phyloP scores from a whole-genome alignment of 2,113 vertebrate species.

The Candoia aspera region DNA sequence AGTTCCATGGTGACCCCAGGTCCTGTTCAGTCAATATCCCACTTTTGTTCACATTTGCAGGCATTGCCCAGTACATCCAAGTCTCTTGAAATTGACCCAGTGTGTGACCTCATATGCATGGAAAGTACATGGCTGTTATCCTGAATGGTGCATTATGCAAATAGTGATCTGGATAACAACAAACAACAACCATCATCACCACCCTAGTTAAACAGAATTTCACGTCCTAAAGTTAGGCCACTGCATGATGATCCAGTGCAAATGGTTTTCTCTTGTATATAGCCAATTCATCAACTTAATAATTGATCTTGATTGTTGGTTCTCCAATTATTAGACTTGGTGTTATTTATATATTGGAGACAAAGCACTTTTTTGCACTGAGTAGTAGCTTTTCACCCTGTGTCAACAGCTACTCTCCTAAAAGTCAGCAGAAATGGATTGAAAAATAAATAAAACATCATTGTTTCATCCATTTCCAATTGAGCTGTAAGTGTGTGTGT shows the following conservation, averaged over 20 bases:
- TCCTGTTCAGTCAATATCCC: not conserved
- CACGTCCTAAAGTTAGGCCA: not conserved
- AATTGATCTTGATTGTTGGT: not conserved
- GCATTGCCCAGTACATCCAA: not conserved
- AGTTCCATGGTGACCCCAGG: too few species aligned
- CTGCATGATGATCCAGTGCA: not conserved
- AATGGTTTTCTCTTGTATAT: not conserved
- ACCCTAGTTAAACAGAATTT: not conserved
- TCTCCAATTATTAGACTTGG: not conserved
- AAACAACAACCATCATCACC: not conserved
- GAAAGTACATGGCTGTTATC: not conserved
- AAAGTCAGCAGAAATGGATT: not conserved
- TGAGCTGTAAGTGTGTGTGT: not conserved
- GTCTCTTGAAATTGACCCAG: not conserved
- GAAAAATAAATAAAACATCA: not conserved
- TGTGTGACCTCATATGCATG: not conserved
- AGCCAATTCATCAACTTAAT: not conserved
- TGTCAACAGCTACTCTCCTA: not conserved
- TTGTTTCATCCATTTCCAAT: not conserved
- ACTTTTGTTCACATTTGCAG: not conserved
- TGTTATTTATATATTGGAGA: not conserved
- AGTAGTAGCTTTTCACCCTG: not conserved
- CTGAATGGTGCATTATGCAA: not conserved
- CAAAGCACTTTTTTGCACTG: not conserved
- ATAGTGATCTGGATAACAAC: not conserved